Base-by-base conservation (phyloP, 1,140 invertebrate genomes). In the Hylaeus anthracinus region DNA sequence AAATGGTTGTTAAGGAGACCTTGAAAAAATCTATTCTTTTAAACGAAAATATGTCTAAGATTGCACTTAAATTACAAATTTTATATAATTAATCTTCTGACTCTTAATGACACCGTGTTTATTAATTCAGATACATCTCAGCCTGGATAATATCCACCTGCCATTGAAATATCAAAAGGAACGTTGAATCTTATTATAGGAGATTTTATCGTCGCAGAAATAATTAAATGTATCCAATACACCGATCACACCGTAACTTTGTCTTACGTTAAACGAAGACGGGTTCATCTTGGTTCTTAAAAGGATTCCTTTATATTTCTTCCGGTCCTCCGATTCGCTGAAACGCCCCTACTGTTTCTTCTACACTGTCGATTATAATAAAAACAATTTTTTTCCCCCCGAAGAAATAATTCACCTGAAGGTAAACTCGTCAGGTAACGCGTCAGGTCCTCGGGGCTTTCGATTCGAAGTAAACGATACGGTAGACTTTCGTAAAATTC, bases 391-490 rank as follows among this genome's bases (percentile, higher is more conserved):
- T 41, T 10, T 41, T 48, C 1, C 45, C 10, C 5, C 43, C 55
- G 41, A 65, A 58, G 65, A 77, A 83, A 77, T 70, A 82, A 77
- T 77, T 82, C 53, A 72, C 8, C 55, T 39, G 43, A 14, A n/a
- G 64, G 14, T 60, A 83, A 72, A 63, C 48, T 51, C 37, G 15
- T 41, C 39, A 14, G 45, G 48, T 75, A 55, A 69, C 48, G n/a
- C 48, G 15, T 61, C 14, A 70, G 66, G 72, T 67, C 72, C 65
- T 66, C 55, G 51, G 51, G 51, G 10, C 60, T 72, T 45, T 48
- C 56, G 48, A 66, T 71, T 75, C 60, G 74, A 76, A 77, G 69
- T 53, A 66, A 61, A 66, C 43, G 58, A 26, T 26, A 26, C 26
- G 26, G 26, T 26, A 26, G 26, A 26, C 26, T 26, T 26, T 26